A percentile compares a stretch with the other conserved stretches of the same genome.
Conservation (phyloP, 2,888 invertebrate species). For the Nomada ferruginata region DNA sequence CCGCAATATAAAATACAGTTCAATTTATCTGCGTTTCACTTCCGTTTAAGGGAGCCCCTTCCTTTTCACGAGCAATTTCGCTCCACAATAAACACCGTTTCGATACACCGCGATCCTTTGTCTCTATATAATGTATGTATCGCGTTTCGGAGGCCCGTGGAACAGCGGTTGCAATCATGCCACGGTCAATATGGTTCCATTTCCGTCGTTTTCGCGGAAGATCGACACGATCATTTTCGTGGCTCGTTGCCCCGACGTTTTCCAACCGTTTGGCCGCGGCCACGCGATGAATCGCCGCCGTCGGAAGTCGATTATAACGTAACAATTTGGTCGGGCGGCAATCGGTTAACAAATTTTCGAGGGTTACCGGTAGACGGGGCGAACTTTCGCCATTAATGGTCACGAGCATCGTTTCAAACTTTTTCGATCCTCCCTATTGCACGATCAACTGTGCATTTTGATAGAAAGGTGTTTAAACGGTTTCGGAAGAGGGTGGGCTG, state of each 20-base stretch:
- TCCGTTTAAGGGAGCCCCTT: neutral
- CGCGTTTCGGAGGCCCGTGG: conserved; percentile 3
- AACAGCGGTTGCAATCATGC: neutral
- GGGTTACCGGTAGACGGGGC: neutral
- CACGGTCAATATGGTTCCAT: conserved; percentile 15
- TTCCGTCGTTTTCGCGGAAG: conserved; percentile 46
- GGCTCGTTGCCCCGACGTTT: conserved; percentile 49
- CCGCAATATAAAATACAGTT: too few species aligned
- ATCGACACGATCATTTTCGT: conserved; percentile 49
- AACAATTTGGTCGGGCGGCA: conserved; percentile 25
- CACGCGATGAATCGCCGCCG: conserved; percentile 25
- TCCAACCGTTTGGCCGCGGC: conserved; percentile 12
- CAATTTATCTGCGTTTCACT: neutral
- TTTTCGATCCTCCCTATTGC: conserved; percentile 5
- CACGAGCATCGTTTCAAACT: conserved; percentile 13
- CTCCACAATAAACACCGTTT: conserved; percentile 11
- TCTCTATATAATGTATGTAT: conserved; percentile 26
- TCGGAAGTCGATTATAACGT: conserved; percentile 52
- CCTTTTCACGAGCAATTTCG: neutral
- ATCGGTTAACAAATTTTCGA: conserved; percentile 33
- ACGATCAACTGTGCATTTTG: neutral
- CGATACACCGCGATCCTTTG: conserved; percentile 4
- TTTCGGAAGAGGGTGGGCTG: neutral
- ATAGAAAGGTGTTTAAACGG: neutral
- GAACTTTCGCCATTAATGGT: conserved; percentile 26